Evolutionary conservation across 92 coral and sea anemone species (phyloP).

Genomic region (Siderastrea radians): DNA sequence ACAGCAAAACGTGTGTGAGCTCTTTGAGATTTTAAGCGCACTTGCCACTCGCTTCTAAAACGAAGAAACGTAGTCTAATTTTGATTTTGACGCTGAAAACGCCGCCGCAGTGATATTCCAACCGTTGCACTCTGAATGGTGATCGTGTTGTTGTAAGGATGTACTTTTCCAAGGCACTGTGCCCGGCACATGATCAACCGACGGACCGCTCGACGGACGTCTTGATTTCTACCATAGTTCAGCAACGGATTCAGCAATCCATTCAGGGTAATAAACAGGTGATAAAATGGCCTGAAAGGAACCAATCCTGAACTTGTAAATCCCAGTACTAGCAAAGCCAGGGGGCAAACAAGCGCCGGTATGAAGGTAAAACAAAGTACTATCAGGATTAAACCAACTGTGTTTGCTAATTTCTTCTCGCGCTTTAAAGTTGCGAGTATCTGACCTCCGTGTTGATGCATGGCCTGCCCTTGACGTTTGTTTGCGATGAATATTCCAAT

Average conservation of each 20-base stretch:
- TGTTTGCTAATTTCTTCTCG: not conserved
- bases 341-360: not conserved
- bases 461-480: not conserved
- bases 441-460: not conserved
- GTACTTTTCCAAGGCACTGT: too few relatives aligned
- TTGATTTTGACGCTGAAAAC: too few relatives aligned
- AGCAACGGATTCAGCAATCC: not conserved
- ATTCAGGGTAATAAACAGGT: too few relatives aligned
- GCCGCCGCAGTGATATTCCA: too few relatives aligned
- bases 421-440: not conserved
- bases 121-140: too few relatives aligned
- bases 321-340: not conserved
- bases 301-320: not conserved
- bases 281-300: too few relatives aligned
- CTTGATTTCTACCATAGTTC: conserved; percentile 2
- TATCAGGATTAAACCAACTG: too few relatives aligned
- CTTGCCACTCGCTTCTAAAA: too few relatives aligned
- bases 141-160: not conserved
- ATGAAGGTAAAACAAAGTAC: not conserved
- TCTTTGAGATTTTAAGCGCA: too few relatives aligned
- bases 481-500: conserved; percentile 9
- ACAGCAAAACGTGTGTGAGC: too few relatives aligned
- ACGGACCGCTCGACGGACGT: not conserved
- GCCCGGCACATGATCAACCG: not conserved
- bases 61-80: too few relatives aligned